Evolutionary conservation across 2,113 vertebrate genomes (phyloP).

Genomic region (Jaculus jaculus): DNA sequence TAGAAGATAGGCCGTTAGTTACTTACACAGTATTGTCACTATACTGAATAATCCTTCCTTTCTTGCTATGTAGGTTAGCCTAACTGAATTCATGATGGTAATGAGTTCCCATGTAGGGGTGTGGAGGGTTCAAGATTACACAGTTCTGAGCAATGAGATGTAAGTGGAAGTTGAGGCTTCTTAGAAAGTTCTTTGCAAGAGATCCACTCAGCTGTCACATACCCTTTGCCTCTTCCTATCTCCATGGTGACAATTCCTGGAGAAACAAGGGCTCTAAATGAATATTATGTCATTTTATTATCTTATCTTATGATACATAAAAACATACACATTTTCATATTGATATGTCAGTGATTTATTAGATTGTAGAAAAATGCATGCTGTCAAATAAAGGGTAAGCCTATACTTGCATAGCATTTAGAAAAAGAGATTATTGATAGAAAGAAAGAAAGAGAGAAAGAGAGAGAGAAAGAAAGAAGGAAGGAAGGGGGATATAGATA

Average conservation of each 20-base stretch:
- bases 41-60: background rate
- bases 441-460: too few species aligned
- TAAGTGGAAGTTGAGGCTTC: background rate
- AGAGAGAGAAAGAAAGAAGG: too few species aligned
- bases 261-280: background rate
- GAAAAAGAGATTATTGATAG: background rate
- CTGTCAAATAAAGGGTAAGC: background rate
- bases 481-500: too few species aligned
- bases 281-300: background rate
- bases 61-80: fast-evolving
- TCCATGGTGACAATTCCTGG: background rate
- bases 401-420: background rate
- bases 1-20: background rate
- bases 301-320: background rate
- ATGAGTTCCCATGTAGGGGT: background rate
- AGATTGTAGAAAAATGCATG: background rate
- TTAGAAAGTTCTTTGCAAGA: background rate
- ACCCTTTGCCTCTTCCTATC: background rate
- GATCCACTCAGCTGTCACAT: fast-evolving
- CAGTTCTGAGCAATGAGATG: background rate
- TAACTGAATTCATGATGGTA: fast-evolving
- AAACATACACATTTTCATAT: background rate
- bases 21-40: too few species aligned
- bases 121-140: background rate
- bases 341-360: background rate